Conservation (phyloP, 2,797 vertebrate genomes). For the Megaceryle alcyon region DNA sequence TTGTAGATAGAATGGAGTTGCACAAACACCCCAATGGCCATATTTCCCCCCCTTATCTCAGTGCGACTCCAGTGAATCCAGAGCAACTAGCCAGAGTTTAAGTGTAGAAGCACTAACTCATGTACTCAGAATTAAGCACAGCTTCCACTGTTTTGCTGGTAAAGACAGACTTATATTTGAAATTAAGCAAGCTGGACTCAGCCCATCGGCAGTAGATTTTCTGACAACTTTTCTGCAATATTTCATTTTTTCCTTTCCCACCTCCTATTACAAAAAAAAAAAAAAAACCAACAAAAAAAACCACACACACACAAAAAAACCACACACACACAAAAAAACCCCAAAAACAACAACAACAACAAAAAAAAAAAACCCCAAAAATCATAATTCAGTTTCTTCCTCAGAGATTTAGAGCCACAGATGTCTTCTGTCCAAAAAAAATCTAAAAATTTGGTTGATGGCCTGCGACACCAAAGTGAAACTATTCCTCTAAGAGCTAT, state of each 20-base stretch:
- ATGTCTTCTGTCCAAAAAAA: constrained; percentile 22
- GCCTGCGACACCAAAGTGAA: neutral
- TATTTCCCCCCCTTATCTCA: neutral
- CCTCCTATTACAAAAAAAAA: neutral
- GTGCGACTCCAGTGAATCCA: neutral
- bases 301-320: too few species aligned
- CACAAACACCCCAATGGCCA: neutral
- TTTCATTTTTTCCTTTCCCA: neutral
- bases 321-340: too few species aligned
- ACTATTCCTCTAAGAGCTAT: constrained; percentile 4
- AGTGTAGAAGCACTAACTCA: neutral
- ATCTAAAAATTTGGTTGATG: neutral
- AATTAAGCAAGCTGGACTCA: neutral
- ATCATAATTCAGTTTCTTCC: neutral
- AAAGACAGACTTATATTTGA: neutral
- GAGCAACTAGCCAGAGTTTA: neutral
- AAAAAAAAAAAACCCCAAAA: too few species aligned
- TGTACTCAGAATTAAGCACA: neutral
- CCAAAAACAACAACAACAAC: too few species aligned
- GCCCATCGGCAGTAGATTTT: neutral
- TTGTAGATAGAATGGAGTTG: neutral
- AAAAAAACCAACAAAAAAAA: too few species aligned
- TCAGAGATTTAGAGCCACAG: neutral
- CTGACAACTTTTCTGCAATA: neutral
- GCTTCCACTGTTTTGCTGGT: neutral